Conservation (phyloP, 2,888 invertebrate genomes). For the Pristionchus maxplancki region DNA sequence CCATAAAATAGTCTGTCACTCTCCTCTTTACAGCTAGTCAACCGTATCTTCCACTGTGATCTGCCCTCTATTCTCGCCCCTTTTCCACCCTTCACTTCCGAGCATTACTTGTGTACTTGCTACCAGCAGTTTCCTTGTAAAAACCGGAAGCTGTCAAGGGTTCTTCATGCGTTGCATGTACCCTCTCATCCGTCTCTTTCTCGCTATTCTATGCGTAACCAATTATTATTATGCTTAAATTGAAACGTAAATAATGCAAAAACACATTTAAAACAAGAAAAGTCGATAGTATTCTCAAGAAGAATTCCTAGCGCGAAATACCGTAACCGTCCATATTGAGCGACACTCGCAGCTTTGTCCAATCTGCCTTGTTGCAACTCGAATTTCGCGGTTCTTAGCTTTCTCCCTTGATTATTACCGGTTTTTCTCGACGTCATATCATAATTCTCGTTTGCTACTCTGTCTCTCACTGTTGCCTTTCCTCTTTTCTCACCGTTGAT, state of each 20-base stretch:
- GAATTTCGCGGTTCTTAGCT: conserved; percentile 6
- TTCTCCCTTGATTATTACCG: conserved; percentile 39
- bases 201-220: background rate
- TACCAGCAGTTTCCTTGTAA: conserved; percentile 31
- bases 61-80: conserved; percentile 28
- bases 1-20: conserved; percentile 19
- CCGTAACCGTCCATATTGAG: background rate
- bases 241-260: background rate
- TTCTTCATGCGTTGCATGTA: background rate
- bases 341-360: background rate
- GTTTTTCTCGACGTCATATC: conserved; percentile 35
- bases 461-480: conserved; percentile 21
- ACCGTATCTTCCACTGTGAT: conserved; percentile 21
- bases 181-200: background rate
- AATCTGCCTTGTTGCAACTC: background rate
- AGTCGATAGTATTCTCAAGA: background rate
- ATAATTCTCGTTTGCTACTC: conserved; percentile 41
- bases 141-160: conserved; percentile 37
- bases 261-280: background rate
- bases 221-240: background rate
- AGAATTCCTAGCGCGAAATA: background rate
- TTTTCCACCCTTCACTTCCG: background rate
- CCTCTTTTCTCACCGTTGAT: background rate
- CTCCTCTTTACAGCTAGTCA: conserved; percentile 35
- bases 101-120: conserved; percentile 27